phyloP scores from a whole-genome alignment of 2,888 invertebrate species.

The Mimas tiliae region DNA sequence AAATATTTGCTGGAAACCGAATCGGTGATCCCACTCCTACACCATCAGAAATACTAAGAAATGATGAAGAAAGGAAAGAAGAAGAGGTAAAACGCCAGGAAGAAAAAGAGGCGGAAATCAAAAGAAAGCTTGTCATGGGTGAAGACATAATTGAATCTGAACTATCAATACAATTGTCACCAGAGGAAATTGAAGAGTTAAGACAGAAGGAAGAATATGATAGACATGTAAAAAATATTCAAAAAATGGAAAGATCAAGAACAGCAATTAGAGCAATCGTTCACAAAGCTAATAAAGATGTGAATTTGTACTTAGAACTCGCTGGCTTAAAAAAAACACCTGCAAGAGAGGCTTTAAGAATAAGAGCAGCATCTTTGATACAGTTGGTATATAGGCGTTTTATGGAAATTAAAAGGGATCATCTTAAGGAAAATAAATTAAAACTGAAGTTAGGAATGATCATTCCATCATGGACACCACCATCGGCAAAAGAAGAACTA shows the following conservation, averaged over 20 bases:
- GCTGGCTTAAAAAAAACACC: slow-evolving; percentile 67
- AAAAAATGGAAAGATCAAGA: slow-evolving; percentile 74
- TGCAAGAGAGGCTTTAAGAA: slow-evolving; percentile 50
- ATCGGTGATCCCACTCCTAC: slow-evolving; percentile 69
- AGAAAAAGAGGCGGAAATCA: slow-evolving; percentile 61
- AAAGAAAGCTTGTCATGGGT: slow-evolving; percentile 59
- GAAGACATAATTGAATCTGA: slow-evolving; percentile 55
- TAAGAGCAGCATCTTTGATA: slow-evolving; percentile 60
- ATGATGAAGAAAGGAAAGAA: slow-evolving; percentile 59
- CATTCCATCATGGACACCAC: slow-evolving; percentile 76
- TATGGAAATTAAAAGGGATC: slow-evolving; percentile 65
- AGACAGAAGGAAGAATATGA: slow-evolving; percentile 59
- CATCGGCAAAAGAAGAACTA: slow-evolving; percentile 72
- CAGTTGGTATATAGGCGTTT: slow-evolving; percentile 71
- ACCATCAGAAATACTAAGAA: slow-evolving; percentile 60
- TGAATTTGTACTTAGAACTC: slow-evolving; percentile 66
- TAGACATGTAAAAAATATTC: slow-evolving; percentile 60
- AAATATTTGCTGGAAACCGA: slow-evolving; percentile 73
- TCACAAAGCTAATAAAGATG: slow-evolving; percentile 63
- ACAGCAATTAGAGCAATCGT: slow-evolving; percentile 44
- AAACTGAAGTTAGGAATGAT: slow-evolving; percentile 84
- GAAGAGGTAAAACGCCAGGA: slow-evolving; percentile 55
- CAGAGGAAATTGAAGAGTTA: slow-evolving; percentile 58
- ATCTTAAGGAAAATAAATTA: slow-evolving; percentile 65
- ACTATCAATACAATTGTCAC: slow-evolving; percentile 49